Percentiles rank a stretch among this genome's conserved stretches.
phyloP scores from a whole-genome alignment of 2,797 vertebrate genomes.

The Sebastes trivittatus region DNA sequence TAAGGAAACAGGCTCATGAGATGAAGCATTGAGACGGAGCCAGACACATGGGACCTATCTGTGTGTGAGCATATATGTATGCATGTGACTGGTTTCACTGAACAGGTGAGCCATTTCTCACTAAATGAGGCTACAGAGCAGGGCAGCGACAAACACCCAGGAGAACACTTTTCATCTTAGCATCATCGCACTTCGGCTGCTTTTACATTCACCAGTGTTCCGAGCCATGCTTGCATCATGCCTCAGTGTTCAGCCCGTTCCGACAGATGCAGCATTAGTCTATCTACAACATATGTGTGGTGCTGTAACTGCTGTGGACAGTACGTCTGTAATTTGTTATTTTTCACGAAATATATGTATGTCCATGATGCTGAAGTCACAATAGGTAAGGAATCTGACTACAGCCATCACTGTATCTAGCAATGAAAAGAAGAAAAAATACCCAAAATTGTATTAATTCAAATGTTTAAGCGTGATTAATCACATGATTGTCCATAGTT shows the following conservation, averaged over 20 bases:
- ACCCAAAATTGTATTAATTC: too few species aligned
- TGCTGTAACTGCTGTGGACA: background rate
- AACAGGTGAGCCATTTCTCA: slow-evolving; percentile 46
- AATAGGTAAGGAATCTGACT: slow-evolving; percentile 44
- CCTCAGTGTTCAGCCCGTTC: background rate
- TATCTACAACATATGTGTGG: background rate
- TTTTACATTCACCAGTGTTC: slow-evolving; percentile 15
- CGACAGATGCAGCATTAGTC: slow-evolving; percentile 27
- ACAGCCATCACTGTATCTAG: slow-evolving; percentile 53
- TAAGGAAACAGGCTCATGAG: slow-evolving; percentile 14
- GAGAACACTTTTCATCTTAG: slow-evolving; percentile 41
- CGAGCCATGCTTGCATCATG: background rate
- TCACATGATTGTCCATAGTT: too few species aligned
- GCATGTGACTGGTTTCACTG: background rate
- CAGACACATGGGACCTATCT: slow-evolving; percentile 13
- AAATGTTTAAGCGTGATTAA: too few species aligned
- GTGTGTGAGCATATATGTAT: background rate
- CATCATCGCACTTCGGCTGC: slow-evolving; percentile 5
- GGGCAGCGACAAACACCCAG: slow-evolving; percentile 20
- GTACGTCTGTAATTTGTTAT: slow-evolving; percentile 4
- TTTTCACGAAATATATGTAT: background rate
- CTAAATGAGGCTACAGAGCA: slow-evolving; percentile 45
- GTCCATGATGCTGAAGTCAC: background rate
- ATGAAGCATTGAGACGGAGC: background rate
- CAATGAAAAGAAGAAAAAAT: slow-evolving; percentile 23